A percentile compares a stretch with the other conserved stretches of the same genome.
Evolutionary conservation across 1,140 invertebrate genomes (phyloP).

Genomic region (Calosoma granatense): DNA sequence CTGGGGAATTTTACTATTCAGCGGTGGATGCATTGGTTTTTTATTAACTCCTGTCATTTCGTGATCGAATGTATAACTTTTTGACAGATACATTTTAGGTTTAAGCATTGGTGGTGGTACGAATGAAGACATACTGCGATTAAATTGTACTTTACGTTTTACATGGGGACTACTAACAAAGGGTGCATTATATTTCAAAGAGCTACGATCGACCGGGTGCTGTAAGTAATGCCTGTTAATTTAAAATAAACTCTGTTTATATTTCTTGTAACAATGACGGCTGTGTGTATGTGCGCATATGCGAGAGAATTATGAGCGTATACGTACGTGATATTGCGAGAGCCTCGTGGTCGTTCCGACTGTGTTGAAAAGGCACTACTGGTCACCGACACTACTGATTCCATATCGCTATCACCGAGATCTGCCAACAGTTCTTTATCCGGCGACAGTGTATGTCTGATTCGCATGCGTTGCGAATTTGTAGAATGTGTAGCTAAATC

Average conservation of each 20-base stretch:
- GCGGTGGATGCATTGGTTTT: too few relatives aligned
- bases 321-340: conserved; percentile 56
- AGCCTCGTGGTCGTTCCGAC: conserved; percentile 72
- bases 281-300: too few relatives aligned
- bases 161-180: not conserved
- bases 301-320: not conserved
- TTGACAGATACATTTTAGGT: not conserved
- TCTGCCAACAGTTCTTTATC: conserved; percentile 60
- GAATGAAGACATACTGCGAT: not conserved
- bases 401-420: conserved; percentile 77
- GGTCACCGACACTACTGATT: conserved; percentile 74
- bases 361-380: conserved; percentile 89
- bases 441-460: conserved; percentile 48
- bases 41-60: too few relatives aligned
- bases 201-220: not conserved
- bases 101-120: too few relatives aligned
- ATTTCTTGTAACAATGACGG: too few relatives aligned
- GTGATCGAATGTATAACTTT: not conserved
- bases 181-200: not conserved
- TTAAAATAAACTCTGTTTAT: not conserved
- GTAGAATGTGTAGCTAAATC: conserved; percentile 56
- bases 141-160: not conserved
- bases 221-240: not conserved
- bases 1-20: too few relatives aligned
- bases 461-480: conserved; percentile 36